Base-by-base conservation (phyloP, 2,797 vertebrate genomes). In the Podarcis lilfordi region DNA sequence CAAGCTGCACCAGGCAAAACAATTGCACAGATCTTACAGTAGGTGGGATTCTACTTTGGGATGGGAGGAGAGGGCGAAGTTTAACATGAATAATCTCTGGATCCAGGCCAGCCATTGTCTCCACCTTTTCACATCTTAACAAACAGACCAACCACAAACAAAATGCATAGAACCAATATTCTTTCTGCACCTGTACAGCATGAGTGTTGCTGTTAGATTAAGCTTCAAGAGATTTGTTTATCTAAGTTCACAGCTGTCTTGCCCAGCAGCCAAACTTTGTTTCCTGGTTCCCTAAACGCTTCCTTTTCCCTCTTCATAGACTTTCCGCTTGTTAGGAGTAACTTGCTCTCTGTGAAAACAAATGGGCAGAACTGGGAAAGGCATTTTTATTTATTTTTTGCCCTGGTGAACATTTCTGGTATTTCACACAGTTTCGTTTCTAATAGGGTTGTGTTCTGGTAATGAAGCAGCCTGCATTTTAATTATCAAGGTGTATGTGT, bases 161-260 rank as follows among this genome's bases (percentile, higher is more conserved):
- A 66, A 64, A 75, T 13, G 6, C 43, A 50, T 19, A 66, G 17
- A 50, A 23, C 71, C 59, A 89, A 9, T 68, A 80, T 69, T 75
- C 35, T 37, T 85, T 74, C 76, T 55, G 80, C 69, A 59, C 3
- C 23, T 74, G 9, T 5, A n/a, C 72, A 55, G 29, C 68, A 64
- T 4, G 7, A 37, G 4, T 64, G 74, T 21, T 71, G 78, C 64
- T 55, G 83, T 88, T 77, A 82, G 37, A 66, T 74, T 86, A 66
- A 2, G 25, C 84, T 76, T 79, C 68, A 86, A 85, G 82, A 86
- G n/a, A 82, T 83, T n/a, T 83, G 55, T 86, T 82, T 83, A 81
- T 85, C 77, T 64, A 17, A 19, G 55, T 17, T 83, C 27, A 55
- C 0, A 76, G 64, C 89, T 76, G 55, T 68, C 40, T 25, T 82